phyloP scores from a whole-genome alignment of 2,797 vertebrate genomes.

The Harpagifer antarcticus region DNA sequence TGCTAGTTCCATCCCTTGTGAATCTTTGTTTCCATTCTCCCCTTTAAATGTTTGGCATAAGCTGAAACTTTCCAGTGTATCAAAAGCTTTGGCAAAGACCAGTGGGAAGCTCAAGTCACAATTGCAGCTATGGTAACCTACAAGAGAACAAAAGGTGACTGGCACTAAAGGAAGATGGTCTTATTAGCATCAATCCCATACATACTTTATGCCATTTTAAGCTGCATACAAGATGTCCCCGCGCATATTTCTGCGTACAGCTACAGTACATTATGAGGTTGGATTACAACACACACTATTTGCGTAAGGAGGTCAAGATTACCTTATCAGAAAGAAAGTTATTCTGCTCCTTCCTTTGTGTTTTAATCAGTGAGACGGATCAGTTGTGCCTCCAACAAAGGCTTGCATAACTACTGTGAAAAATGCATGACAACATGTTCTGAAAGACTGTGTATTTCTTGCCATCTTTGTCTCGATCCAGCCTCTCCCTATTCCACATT shows the following conservation, averaged over 20 bases:
- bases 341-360: not conserved
- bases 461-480: conserved; percentile 28
- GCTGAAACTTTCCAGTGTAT: conserved; percentile 8
- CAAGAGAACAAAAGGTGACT: not conserved
- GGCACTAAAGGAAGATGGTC: not conserved
- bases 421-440: not conserved
- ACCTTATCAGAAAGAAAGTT: not conserved
- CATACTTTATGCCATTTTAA: too few species aligned
- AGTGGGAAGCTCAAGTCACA: not conserved
- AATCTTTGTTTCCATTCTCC: conserved; percentile 27
- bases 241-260: not conserved
- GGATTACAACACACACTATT: not conserved
- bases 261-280: not conserved
- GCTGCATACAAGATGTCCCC: not conserved
- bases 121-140: not conserved
- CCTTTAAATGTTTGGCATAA: conserved; percentile 15
- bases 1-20: conserved; percentile 12
- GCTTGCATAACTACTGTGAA: not conserved
- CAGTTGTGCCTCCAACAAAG: not conserved
- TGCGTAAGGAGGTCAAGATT: conserved; percentile 6
- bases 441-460: not conserved
- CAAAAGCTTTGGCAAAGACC: not conserved
- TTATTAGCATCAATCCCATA: not conserved
- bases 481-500: conserved; percentile 23
- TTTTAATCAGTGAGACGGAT: conserved; percentile 9